Evolutionary conservation across 2,113 vertebrate species (phyloP), one percentile per base, ranked within the genome.

Genomic region (Arvicanthis niloticus): DNA sequence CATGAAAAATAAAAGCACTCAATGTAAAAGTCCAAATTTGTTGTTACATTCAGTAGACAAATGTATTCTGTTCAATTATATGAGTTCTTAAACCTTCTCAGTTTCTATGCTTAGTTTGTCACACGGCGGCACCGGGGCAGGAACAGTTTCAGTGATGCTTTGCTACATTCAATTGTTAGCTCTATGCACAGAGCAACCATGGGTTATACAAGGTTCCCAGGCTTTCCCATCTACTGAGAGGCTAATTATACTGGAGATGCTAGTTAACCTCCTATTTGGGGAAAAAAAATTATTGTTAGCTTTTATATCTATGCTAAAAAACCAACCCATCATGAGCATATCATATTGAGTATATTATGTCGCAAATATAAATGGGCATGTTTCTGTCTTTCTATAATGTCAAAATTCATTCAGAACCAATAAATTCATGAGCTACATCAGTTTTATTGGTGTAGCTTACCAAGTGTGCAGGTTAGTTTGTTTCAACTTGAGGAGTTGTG

Each of bases 291-390:
- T 5, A 81, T 15, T 76, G 10, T 67, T 78, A 89, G 34, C n/a
- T 84, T 95, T 94, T 67, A 91, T 13, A 76, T 72, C 91, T 95
- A 24, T 89, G 65, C 21, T 70, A 72, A 91, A 96, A 78, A 12
- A 8, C 16, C 16, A 19, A 68, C 51, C 45, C 0, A 4, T 3
- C 5, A 73, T 31, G 12, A 73, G 51, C 37, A 29, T 11, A 19
- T 24, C 72, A 10, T 56, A 37, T 72, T 37, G 26, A 72, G 16
- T 3, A n/a, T 19, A 70, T 15, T 88, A 17, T 72, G 48, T 56
- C 15, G 10, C 13, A 88, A 72, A 73, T 24, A 58, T 73, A 56
- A 22, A 73, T 16, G 68, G 45, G 26, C 34, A 53, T 53, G 34
- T 26, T 70, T 88, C 45, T 22, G 48, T 72, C 48, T 88, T 72